A percentile compares a stretch with the other conserved stretches of the same genome.
These are phyloP conservation scores for Heteronetta atricapilla DNA, from an alignment of 2,113 vertebrate genomes.

Conservation along the genomic window DNA sequence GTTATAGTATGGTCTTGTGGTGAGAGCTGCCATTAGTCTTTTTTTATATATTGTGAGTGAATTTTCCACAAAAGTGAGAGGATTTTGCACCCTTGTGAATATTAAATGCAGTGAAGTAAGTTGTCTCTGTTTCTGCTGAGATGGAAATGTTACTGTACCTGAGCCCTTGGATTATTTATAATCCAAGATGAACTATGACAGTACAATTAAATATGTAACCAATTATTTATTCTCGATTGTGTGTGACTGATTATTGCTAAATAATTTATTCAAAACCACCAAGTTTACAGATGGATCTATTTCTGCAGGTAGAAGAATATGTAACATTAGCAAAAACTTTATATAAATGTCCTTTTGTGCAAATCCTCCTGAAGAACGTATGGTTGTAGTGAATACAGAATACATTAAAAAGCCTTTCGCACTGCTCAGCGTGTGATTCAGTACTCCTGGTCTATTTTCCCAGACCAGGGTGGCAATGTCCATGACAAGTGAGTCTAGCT, in stretches of 20 bases:
- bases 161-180: neutral
- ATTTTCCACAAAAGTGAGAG: neutral
- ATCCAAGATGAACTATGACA: neutral
- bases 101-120: neutral
- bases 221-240: neutral
- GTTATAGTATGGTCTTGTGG: neutral
- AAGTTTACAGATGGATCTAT: neutral
- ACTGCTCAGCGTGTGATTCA: neutral
- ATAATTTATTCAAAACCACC: constrained; percentile 20
- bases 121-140: neutral
- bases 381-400: neutral
- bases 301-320: neutral
- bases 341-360: neutral
- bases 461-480: accelerated
- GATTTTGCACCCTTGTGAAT: neutral
- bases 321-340: neutral
- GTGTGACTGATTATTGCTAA: neutral
- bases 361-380: neutral
- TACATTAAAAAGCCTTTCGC: neutral
- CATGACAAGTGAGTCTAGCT: neutral
- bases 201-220: neutral
- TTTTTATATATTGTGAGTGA: neutral
- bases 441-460: neutral
- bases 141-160: neutral
- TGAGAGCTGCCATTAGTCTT: neutral